Base-by-base conservation (phyloP, 2,113 vertebrate genomes). In the Ondatra zibethicus region DNA sequence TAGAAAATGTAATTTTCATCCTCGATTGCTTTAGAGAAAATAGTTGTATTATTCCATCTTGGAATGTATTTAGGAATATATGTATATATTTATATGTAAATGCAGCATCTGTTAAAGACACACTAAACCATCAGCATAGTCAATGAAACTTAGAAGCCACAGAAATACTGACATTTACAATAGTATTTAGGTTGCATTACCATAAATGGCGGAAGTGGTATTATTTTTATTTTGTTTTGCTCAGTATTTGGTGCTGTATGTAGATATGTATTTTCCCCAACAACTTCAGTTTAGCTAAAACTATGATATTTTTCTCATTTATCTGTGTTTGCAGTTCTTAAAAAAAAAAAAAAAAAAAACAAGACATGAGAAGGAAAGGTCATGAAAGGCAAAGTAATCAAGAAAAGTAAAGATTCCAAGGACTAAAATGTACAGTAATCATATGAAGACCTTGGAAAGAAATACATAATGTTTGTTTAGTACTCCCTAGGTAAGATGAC, bases 1-100 rank as follows among this genome's bases (percentile, higher is more conserved):
- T 45, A 66, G 33, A 90, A 93, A 86, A n/a, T 80, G 12, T 88
- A 33, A 89, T 63, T 65, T 93, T 89, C 23, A 76, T 31, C 33
- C 10, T 84, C 63, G 7, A 45, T 42, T 33, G 61, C 96, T 73
- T 97, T 96, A 96, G 55, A 94, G 19, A n/a, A 5, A 87, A 12
- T 68, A 73, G 21, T 87, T 50, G 88, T 1, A 93, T 84, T 45
- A 31, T n/a, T 87, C 50, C 8, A 94, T 7, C 2, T 33, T 63
- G 63, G 42, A 88, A 31, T 70, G 85, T 96, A 88, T 14, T n/a
- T 39, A 21, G 36, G 84, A 75, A 25, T 89, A 52, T 39, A 33
- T 33, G 52, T 21, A 52, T 23, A n/a, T 21, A 31, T 66, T 12
- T 66, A 27, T 66, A 50, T 78, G 17, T 77, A 39, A 78, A 7